A percentile compares a stretch with the other conserved stretches of the same genome.
These are phyloP conservation scores for Drosophila trapezifrons DNA, from an alignment of 1,140 invertebrate genomes.

Conservation along the genomic window DNA sequence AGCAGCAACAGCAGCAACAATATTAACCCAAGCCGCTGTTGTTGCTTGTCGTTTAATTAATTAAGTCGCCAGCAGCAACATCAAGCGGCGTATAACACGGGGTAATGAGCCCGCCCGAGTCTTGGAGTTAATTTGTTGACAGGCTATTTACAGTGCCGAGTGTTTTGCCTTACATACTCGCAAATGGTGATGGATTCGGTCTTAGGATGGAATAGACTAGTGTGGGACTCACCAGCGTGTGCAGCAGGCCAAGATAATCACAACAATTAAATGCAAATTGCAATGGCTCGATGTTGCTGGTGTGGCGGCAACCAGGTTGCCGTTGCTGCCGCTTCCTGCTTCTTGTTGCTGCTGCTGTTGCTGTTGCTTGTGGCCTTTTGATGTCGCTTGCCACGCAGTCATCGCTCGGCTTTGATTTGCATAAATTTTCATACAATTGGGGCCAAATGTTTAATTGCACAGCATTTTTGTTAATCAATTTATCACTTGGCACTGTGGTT, in stretches of 20 bases:
- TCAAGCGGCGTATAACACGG: constrained; percentile 22
- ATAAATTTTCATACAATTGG: constrained; percentile 76
- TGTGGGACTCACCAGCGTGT: constrained; percentile 73
- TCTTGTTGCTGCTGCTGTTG: constrained; percentile 47
- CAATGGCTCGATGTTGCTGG: constrained; percentile 57
- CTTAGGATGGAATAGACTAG: constrained; percentile 19
- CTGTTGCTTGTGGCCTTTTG: constrained; percentile 47
- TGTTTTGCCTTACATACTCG: constrained; percentile 65
- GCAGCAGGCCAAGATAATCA: constrained; percentile 84
- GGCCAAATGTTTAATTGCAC: constrained; percentile 67
- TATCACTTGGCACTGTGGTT: constrained; percentile 45
- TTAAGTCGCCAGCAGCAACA: constrained; percentile 63
- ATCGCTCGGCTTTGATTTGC: constrained; percentile 74
- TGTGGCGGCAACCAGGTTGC: constrained; percentile 53
- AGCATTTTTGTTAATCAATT: constrained; percentile 62
- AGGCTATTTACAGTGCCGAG: constrained; percentile 65
- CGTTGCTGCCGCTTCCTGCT: constrained; percentile 42
- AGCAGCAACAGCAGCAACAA: constrained; percentile 24
- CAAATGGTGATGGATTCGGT: constrained; percentile 65
- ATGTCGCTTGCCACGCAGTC: constrained; percentile 71
- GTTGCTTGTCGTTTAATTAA: constrained; percentile 75
- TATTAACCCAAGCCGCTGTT: constrained; percentile 43
- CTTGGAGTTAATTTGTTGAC: constrained; percentile 77
- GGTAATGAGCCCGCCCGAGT: constrained; percentile 41
- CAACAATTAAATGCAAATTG: constrained; percentile 84